Conservation (phyloP, 2,113 vertebrate genomes). For the Macrotus californicus region DNA sequence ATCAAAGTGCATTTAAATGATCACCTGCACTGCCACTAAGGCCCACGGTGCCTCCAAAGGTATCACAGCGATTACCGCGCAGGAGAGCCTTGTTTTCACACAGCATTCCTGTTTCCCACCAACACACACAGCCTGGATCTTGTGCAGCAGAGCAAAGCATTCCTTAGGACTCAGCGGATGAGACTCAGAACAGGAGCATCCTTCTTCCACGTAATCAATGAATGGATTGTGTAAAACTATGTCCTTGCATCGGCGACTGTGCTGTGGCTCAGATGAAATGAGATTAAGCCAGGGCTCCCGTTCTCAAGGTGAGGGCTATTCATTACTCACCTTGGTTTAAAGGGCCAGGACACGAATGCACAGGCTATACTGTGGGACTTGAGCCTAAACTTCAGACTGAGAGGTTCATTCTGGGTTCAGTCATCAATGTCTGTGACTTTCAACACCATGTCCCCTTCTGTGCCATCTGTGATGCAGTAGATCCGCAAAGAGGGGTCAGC, state of each 20-base stretch:
- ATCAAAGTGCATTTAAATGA: background rate
- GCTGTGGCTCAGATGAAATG: background rate
- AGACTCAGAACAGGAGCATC: background rate
- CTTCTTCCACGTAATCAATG: background rate
- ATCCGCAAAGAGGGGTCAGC: background rate
- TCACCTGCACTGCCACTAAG: no score
- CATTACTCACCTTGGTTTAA: background rate
- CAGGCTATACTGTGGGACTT: accelerated
- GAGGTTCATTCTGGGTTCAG: accelerated
- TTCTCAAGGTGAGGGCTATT: no score
- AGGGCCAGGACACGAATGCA: background rate
- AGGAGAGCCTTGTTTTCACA: background rate
- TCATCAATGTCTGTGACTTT: no score
- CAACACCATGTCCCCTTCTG: background rate
- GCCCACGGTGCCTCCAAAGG: background rate
- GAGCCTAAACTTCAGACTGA: background rate
- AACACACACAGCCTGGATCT: background rate
- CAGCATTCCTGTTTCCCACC: background rate
- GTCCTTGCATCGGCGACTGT: background rate
- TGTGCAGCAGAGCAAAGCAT: background rate
- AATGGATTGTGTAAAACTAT: background rate
- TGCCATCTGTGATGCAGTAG: accelerated
- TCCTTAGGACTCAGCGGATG: background rate
- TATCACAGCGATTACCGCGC: accelerated
- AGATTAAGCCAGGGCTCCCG: background rate